Evolutionary conservation across 2,888 invertebrate species (phyloP), one percentile per base, ranked within the genome.

Genomic region (Artemia sinica): DNA sequence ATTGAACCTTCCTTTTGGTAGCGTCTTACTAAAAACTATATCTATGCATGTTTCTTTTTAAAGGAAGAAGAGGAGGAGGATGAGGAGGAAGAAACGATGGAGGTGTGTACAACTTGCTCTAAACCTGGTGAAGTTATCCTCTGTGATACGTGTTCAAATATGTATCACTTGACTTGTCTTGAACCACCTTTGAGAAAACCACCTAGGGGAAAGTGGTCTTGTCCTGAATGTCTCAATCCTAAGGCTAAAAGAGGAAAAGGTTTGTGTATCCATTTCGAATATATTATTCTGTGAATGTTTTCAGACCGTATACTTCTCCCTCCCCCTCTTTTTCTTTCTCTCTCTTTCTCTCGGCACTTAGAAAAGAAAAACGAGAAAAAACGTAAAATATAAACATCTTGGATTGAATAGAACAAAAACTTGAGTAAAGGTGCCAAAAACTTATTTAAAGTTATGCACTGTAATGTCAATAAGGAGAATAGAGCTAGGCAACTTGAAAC

Each of bases 91-190:
- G 41, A 12, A 18, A 70, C 73, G 63, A 72, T 72, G 14, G 76
- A 77, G 67, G 72, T 72, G 3, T 88, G 88, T 77, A 81, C 79
- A 11, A 75, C 78, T 48, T 89, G 88, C 78, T 83, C 83, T 70
- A 82, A 82, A 72, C 85, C 84, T 70, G 88, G 88, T 2, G 81
- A 83, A 69, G 79, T 88, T 67, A 81, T 84, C 11, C 80, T 79
- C 48, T 89, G 89, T 75, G 81, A 82, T 68, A 77, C 78, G 18
- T 89, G 89, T 78, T 76, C 78, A 5, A 79, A 79, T 68, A 79
- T 82, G 72, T 88, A 82, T 78, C 91, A 92, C 78, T 78, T 85
- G 67, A 86, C 88, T 77, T 92, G 91, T 77, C 79, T 82, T 65
- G 82, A 84, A 65, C 83, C 84, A 11, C 83, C 84, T 0, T 75